Base-by-base conservation (phyloP, 2,888 invertebrate species). In the Pandemis cinnamomeana region DNA sequence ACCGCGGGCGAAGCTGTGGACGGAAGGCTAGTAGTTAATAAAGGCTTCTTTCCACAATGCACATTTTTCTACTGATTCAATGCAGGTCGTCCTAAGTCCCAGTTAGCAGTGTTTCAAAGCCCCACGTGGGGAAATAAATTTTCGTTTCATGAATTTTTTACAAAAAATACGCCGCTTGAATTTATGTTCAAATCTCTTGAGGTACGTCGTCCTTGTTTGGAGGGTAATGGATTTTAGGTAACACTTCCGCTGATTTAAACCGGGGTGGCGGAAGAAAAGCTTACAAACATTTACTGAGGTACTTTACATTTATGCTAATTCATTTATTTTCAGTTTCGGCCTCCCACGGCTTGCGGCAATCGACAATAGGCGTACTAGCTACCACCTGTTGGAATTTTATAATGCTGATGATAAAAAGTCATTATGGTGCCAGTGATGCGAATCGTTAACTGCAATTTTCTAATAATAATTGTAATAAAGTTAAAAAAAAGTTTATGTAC, bases 201-300 rank as follows among this genome's bases (percentile, higher is more conserved):
- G 73, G 51, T 63, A 67, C 20, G 44, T 60, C 58, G 51, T 36
- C 58, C 66, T 51, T 51, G 64, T 63, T 71, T 63, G 62, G 15
- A 42, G n/a, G 63, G 68, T 63, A 72, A 72, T 72, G 68, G 68
- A 72, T 72, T 69, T 72, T 60, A 68, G 69, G 68, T 48, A 69
- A 64, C n/a, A 42, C 63, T 72, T 68, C 46, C 20, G 53, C 20
- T 72, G 62, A 72, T 55, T 72, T 63, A 15, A 20, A 42, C 55
- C 36, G 5, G 55, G 2, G 42, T 44, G n/a, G 13, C 11, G 55
- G 51, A 61, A 71, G 48, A 51, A 60, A 66, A 36, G 46, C 66
- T 36, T 51, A 27, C 20, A 51, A 66, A 66, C 20, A 15, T n/a
- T 13, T 27, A 11, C 36, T 46, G n/a, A 60, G 20, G 10, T 51